phyloP scores from a whole-genome alignment of 1,140 invertebrate species.

The Zaprionus ornatus region DNA sequence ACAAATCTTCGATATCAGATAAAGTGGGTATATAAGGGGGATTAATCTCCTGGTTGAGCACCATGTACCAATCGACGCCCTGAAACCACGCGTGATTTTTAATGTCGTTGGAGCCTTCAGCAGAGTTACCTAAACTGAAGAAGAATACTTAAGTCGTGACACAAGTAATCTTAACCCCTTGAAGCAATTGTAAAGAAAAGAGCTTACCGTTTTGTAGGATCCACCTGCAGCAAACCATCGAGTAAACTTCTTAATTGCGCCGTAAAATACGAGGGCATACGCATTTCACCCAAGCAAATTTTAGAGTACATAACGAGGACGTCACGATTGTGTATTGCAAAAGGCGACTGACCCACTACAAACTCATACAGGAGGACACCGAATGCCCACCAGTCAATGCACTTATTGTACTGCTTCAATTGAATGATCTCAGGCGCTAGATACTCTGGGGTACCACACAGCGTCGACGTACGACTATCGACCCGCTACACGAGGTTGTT shows the following conservation, averaged over 20 bases:
- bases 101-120: constrained; percentile 88
- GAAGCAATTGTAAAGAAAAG: background rate
- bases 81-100: constrained; percentile 89
- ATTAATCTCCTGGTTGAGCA: constrained; percentile 91
- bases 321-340: constrained; percentile 88
- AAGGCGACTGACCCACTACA: constrained; percentile 92
- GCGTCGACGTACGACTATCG: constrained; percentile 94
- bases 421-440: constrained; percentile 97
- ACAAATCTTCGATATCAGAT: constrained; percentile 56
- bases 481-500: constrained; percentile 43
- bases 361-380: constrained; percentile 94
- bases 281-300: constrained; percentile 90
- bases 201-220: constrained; percentile 90
- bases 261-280: constrained; percentile 88
- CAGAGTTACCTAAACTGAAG: constrained; percentile 90
- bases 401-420: constrained; percentile 96
- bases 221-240: constrained; percentile 91
- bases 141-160: background rate
- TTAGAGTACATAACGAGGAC: constrained; percentile 95
- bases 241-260: constrained; percentile 93
- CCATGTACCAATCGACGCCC: constrained; percentile 92
- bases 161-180: background rate
- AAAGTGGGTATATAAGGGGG: constrained; percentile 90
- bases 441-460: constrained; percentile 98
- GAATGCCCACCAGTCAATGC: constrained; percentile 99